Base-by-base conservation (phyloP, 2,797 vertebrate genomes). In the Myotis pilosus region DNA sequence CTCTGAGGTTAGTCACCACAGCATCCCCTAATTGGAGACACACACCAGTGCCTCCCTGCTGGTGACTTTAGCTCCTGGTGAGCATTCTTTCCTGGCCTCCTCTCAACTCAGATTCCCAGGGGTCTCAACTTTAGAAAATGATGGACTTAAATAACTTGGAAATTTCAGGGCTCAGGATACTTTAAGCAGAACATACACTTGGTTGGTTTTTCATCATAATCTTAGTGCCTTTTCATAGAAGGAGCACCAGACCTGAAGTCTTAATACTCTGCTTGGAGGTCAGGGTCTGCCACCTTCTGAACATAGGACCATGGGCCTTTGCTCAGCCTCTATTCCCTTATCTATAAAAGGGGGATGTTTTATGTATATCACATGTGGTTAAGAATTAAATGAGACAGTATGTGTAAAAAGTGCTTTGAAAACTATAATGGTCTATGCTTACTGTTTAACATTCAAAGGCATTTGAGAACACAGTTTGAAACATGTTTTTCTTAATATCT, bases 401-500 rank as follows among this genome's bases (percentile, higher is more conserved):
- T 19, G 19, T 71, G 17, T 66, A 49, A 86, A 82, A 89, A 94
- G 49, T 79, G 28, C 57, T 81, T 55, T 60, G 49, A 38, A 87
- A 81, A 81, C 47, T 72, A 69, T 75, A 57, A 71, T 55, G 3
- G 15, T 57, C 38, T 76, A 79, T 55, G 30, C 80, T 79, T 89
- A 94, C 6, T 87, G 15, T 72, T 92, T 83, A 95, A 87, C 51
- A 95, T 11, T 92, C 19, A 89, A 91, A 87, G 30, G 33, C 68
- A 69, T 83, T 49, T 93, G 17, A 88, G 51, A 62, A 47, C 30
- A 87, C 1, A 23, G 12, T 68, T 64, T 55, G 57, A 88, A 83
- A 69, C 33, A 75, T 41, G 55, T 87, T 49, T 33, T 66, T 51
- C 41, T 72, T 64, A 89, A 55, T 57, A 28, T 10, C 17, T 76